These are phyloP conservation scores for Apantesis nais DNA, from an alignment of 2,888 invertebrate genomes.

Conservation along the genomic window DNA sequence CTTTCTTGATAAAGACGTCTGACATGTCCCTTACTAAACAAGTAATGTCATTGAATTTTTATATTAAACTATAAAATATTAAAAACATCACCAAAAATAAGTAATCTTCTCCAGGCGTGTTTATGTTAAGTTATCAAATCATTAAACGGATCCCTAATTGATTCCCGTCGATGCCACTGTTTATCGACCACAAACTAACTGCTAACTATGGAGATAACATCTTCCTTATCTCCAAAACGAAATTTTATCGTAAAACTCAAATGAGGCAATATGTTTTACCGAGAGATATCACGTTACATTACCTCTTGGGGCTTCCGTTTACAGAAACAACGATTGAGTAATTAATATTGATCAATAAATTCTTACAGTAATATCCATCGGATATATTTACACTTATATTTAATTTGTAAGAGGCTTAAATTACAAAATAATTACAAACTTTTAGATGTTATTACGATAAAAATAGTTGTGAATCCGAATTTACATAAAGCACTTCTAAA, in stretches of 20 bases:
- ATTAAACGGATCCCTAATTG: constrained; percentile 12
- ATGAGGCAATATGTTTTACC: constrained; percentile 18
- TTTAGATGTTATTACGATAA: constrained; percentile 41
- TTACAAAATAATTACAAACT: constrained; percentile 48
- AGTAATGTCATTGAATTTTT: background rate
- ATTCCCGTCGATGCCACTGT: constrained; percentile 9
- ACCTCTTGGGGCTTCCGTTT: constrained; percentile 19
- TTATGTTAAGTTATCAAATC: constrained; percentile 11
- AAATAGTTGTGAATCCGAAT: constrained; percentile 35
- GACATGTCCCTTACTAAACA: background rate
- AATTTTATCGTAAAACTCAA: constrained; percentile 21
- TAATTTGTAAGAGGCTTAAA: constrained; percentile 38
- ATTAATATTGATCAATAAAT: constrained; percentile 44
- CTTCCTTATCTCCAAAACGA: constrained; percentile 17
- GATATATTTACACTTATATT: constrained; percentile 44
- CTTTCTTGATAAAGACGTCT: background rate
- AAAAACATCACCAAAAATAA: background rate
- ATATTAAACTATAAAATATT: constrained; percentile 4
- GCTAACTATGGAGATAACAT: constrained; percentile 23
- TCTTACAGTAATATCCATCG: constrained; percentile 26
- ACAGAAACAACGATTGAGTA: constrained; percentile 24
- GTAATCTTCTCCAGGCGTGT: background rate
- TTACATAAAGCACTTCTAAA: constrained; percentile 41
- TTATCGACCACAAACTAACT: constrained; percentile 17
- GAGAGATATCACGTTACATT: constrained; percentile 21